Percentiles rank a stretch among this genome's conserved stretches.
Evolutionary conservation across 1,140 invertebrate genomes (phyloP).

Genomic region (Lepidurus packardi): DNA sequence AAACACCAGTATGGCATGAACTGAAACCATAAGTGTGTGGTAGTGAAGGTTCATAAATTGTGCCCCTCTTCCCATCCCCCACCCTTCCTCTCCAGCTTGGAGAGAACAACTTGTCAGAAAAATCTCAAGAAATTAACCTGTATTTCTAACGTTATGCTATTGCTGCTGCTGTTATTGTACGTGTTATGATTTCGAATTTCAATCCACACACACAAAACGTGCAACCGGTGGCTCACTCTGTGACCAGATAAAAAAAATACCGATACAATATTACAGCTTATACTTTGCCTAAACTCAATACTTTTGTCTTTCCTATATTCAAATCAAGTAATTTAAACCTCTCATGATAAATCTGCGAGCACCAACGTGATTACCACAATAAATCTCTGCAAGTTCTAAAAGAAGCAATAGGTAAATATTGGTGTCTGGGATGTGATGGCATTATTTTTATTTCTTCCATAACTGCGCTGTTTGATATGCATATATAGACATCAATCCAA

Average conservation of each 20-base stretch:
- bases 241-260: slow-evolving; percentile 2
- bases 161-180: background rate
- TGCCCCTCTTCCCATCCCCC: background rate
- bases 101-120: background rate
- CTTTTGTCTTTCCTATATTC: too few relatives aligned
- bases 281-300: background rate
- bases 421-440: too few relatives aligned
- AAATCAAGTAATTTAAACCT: too few relatives aligned
- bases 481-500: too few relatives aligned
- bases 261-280: slow-evolving; percentile 13
- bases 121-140: background rate
- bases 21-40: background rate
- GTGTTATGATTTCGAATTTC: background rate
- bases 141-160: background rate
- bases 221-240: background rate
- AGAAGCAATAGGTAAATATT: too few relatives aligned
- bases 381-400: too few relatives aligned
- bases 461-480: too few relatives aligned
- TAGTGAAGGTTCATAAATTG: background rate
- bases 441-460: too few relatives aligned
- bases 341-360: too few relatives aligned
- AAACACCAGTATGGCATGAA: background rate
- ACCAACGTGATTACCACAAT: too few relatives aligned
- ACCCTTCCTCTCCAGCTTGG: background rate
- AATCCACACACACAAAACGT: background rate